phyloP scores from a whole-genome alignment of 2,888 invertebrate species.

The Nephrotoma appendiculata region DNA sequence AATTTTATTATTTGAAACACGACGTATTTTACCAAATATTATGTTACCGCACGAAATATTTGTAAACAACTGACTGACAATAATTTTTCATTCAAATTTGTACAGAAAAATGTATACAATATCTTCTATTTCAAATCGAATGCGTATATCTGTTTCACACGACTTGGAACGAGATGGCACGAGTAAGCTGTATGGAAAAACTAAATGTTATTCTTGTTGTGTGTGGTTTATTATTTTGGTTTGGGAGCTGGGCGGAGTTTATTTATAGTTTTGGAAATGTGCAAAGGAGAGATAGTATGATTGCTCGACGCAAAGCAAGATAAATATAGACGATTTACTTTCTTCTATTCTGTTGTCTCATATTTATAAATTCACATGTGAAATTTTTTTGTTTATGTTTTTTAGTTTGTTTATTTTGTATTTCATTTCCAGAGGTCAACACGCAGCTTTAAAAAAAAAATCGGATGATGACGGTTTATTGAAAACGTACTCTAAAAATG shows the following conservation, averaged over 20 bases:
- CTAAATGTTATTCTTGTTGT: neutral
- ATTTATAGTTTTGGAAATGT: neutral
- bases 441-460: neutral
- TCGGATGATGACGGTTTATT: neutral
- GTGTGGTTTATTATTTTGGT: neutral
- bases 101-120: neutral
- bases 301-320: neutral
- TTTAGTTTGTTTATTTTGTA: neutral
- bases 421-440: neutral
- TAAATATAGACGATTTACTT: neutral
- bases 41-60: constrained; percentile 1
- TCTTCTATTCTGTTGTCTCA: neutral
- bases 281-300: neutral
- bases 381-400: neutral
- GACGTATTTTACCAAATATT: neutral
- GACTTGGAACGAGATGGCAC: neutral
- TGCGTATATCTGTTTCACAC: neutral
- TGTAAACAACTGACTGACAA: constrained; percentile 3
- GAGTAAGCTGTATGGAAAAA: neutral
- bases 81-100: neutral
- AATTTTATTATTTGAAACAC: neutral
- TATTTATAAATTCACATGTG: neutral
- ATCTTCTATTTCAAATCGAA: neutral
- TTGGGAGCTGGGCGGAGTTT: neutral
- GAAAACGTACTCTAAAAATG: too few species aligned